A percentile compares a stretch with the other conserved stretches of the same genome.
phyloP scores from a whole-genome alignment of 1,140 invertebrate genomes.

The Armadillidium nasatum region DNA sequence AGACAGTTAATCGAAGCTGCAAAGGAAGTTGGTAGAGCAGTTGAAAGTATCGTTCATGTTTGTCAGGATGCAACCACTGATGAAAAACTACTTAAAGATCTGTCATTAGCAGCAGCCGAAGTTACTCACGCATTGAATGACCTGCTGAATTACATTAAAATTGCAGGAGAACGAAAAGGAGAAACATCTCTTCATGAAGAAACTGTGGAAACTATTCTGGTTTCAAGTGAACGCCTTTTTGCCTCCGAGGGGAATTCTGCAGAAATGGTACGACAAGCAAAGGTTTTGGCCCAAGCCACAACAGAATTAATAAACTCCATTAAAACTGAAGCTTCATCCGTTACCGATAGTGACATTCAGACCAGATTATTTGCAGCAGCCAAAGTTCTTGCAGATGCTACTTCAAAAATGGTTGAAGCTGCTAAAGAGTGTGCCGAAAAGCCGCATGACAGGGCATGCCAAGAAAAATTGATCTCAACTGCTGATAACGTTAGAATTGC shows the following conservation, averaged over 20 bases:
- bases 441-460: conserved; percentile 66
- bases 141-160: conserved; percentile 83
- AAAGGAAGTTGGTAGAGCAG: conserved; percentile 84
- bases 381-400: conserved; percentile 90
- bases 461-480: conserved; percentile 75
- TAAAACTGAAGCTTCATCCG: conserved; percentile 70
- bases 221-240: conserved; percentile 82
- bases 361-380: conserved; percentile 83
- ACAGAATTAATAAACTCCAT: conserved; percentile 88
- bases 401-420: conserved; percentile 91
- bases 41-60: conserved; percentile 81
- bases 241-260: conserved; percentile 74
- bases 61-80: conserved; percentile 69
- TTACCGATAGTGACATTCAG: conserved; percentile 83
- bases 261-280: conserved; percentile 92
- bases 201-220: conserved; percentile 82
- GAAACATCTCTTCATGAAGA: conserved; percentile 63
- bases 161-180: conserved; percentile 48
- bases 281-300: conserved; percentile 66
- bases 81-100: conserved; percentile 65
- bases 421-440: conserved; percentile 83
- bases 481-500: conserved; percentile 87
- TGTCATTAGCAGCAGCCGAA: conserved; percentile 76
- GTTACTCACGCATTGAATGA: conserved; percentile 86
- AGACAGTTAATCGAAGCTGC: conserved; percentile 89